Base-by-base conservation (phyloP, 2,797 vertebrate genomes). In the Silurus lanzhouensis region DNA sequence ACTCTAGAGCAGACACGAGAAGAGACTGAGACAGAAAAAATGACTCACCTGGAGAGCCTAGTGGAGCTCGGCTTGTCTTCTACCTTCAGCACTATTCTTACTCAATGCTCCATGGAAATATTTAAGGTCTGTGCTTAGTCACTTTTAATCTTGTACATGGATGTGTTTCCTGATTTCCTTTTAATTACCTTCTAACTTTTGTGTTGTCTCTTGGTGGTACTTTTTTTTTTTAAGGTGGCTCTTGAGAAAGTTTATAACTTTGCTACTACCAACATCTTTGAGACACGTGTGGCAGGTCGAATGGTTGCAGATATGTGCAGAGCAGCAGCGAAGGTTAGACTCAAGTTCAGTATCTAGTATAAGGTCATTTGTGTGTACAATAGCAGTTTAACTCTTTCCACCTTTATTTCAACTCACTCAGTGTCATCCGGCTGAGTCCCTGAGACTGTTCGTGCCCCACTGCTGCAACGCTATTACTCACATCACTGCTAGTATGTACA, bases 301-400 rank as follows among this genome's bases (percentile, higher is more conserved):
- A 99, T 99, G 98, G 98, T 99, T 89, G 97, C 98, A 0, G 97
- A 99, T 89, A 97, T 99, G 97, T 99, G 98, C 95, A 95, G 97
- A 89, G 98, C 98, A 88, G 96, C 97, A 86, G 96, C 97, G 27
- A 99, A 99, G 95, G 98, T 99, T 87, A 14, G 48, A 52, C 25
- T 74, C 58, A 61, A 60, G 48, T 46, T 12, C 22, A 57, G 6
- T 57, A 15, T 61, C 67, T 58, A 61, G 52, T 15, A 58, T 12
- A 44, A 27, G 12, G 17, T 67, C 15, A 61, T 48, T n/a, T 2
- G 6, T 0, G 25, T 74, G 52, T 78, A 57, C 22, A 66, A 5
- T 31, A 15, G 4, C n/a, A 66, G 22, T 61, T 82, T 64, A 68
- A 60, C 76, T 48, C 17, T 63, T 25, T 86, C 13, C 17, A 48